Conservation (phyloP, 2,797 vertebrate genomes). For the Sciaenops ocellatus region DNA sequence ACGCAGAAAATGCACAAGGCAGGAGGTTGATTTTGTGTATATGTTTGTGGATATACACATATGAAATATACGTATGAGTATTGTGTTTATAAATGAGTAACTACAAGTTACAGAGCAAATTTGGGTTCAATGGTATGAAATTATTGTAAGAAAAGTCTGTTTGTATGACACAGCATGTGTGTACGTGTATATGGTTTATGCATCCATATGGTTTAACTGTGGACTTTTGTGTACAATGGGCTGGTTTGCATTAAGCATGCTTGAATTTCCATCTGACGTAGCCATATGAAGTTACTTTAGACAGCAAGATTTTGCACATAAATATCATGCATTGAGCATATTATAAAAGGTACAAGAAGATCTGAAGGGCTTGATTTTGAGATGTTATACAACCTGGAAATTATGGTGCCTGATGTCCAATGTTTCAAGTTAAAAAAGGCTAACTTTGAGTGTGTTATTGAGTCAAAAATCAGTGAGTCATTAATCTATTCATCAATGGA, state of each 20-base stretch:
- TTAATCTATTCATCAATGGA: neutral
- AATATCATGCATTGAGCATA: neutral
- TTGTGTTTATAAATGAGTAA: constrained; percentile 37
- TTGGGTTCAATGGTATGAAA: constrained; percentile 17
- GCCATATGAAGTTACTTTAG: neutral
- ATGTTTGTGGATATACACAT: constrained; percentile 13
- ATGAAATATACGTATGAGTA: constrained; percentile 13
- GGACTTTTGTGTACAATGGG: neutral
- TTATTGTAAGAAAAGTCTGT: constrained; percentile 23
- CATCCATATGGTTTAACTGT: constrained; percentile 19
- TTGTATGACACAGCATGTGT: constrained; percentile 18
- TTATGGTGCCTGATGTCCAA: neutral
- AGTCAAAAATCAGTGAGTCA: neutral
- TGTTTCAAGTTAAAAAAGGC: neutral
- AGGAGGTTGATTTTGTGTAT: constrained; percentile 68
- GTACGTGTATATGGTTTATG: constrained; percentile 12
- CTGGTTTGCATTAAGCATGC: constrained; percentile 21
- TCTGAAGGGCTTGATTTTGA: constrained; percentile 7
- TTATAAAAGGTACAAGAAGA: neutral
- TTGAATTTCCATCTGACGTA: constrained; percentile 13
- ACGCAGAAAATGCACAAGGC: constrained; percentile 51
- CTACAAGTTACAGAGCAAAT: neutral
- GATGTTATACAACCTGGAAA: neutral
- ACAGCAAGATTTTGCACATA: neutral
- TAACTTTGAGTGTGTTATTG: neutral